Percentiles rank a stretch among this genome's conserved stretches.
Evolutionary conservation across 2,113 vertebrate species (phyloP).

Genomic region (Scomber scombrus): DNA sequence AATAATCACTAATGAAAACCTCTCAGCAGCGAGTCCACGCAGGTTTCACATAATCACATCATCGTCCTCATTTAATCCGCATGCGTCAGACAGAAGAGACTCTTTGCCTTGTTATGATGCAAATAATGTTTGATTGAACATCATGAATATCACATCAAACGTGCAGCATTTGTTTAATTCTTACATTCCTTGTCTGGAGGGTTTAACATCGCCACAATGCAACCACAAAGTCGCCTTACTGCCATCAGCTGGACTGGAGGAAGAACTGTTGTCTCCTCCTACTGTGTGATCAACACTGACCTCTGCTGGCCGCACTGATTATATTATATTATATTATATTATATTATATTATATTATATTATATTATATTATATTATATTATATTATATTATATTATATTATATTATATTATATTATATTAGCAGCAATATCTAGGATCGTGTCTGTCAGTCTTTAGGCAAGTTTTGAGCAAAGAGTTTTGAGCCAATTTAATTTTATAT

Average conservation of each 20-base stretch:
- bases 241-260: conserved; percentile 34
- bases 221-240: neutral
- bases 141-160: neutral
- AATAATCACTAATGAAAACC: neutral
- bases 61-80: neutral
- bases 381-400: too few species aligned
- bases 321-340: neutral
- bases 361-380: too few species aligned
- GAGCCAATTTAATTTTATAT: too few species aligned
- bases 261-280: neutral
- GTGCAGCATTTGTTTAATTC: conserved; percentile 15
- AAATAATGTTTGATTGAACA: neutral
- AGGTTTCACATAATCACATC: conserved; percentile 8
- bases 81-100: neutral
- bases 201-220: neutral
- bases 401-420: too few species aligned
- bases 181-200: conserved; percentile 23
- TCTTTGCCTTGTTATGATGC: neutral
- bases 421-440: too few species aligned
- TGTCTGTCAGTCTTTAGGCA: too few species aligned
- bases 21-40: conserved; percentile 1
- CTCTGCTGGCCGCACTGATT: conserved; percentile 10
- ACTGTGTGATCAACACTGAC: neutral
- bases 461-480: too few species aligned
- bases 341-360: neutral